Conservation (phyloP, 2,888 invertebrate genomes). For the Panopea generosa region DNA sequence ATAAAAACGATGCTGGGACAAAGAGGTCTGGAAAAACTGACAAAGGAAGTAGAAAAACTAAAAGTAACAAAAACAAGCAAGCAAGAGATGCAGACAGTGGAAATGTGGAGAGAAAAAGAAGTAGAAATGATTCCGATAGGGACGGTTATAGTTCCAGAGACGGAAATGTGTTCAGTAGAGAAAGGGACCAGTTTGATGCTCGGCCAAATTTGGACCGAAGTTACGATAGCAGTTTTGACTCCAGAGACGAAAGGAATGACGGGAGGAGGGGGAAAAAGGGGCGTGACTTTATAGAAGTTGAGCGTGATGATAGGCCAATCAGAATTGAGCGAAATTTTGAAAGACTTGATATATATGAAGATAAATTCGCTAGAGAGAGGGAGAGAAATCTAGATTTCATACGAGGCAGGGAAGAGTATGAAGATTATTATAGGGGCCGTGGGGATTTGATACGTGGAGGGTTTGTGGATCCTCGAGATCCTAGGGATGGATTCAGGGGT, state of each 20-base stretch:
- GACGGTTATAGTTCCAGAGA: background rate
- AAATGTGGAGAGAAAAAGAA: slow-evolving; percentile 18
- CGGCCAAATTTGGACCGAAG: slow-evolving; percentile 35
- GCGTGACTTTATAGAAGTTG: slow-evolving; percentile 29
- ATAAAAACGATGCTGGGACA: no score
- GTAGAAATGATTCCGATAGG: slow-evolving; percentile 18
- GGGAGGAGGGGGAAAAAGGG: slow-evolving; percentile 15
- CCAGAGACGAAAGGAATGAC: slow-evolving; percentile 9
- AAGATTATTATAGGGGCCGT: slow-evolving; percentile 47
- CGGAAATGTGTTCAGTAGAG: slow-evolving; percentile 19
- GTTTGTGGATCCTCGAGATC: background rate
- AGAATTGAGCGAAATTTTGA: slow-evolving; percentile 45
- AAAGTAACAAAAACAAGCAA: slow-evolving; percentile 25
- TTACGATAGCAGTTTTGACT: slow-evolving; percentile 24
- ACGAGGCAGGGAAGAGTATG: slow-evolving; percentile 42
- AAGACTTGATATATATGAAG: slow-evolving; percentile 47
- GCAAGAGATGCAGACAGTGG: slow-evolving; percentile 26
- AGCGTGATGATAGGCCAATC: slow-evolving; percentile 31
- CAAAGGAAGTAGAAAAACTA: slow-evolving; percentile 21
- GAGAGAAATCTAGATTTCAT: slow-evolving; percentile 39
- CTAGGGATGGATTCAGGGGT: background rate
- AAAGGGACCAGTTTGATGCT: slow-evolving; percentile 46
- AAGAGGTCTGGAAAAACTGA: background rate
- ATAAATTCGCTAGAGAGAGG: slow-evolving; percentile 46
- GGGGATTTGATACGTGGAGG: slow-evolving; percentile 24